These are phyloP conservation scores for Aromia moschata DNA, from an alignment of 2,888 invertebrate genomes.

Conservation along the genomic window DNA sequence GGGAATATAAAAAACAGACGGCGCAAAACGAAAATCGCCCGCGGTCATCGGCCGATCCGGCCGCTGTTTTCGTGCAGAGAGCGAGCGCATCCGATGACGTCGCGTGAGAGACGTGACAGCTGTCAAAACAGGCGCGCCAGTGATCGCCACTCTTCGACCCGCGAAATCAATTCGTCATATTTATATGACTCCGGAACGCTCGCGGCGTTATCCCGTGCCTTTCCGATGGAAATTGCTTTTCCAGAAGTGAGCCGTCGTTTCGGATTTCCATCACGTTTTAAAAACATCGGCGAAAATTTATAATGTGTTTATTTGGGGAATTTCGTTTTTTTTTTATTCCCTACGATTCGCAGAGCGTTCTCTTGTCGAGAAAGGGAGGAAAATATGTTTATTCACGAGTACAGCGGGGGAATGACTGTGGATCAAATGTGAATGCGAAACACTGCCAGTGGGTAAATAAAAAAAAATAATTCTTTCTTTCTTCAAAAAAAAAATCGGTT, in stretches of 20 bases:
- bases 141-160: conserved; percentile 49
- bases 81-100: conserved; percentile 38
- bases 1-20: not conserved
- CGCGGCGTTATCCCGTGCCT: conserved; percentile 31
- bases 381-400: no score
- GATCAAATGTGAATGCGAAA: no score
- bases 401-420: no score
- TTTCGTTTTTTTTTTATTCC: not conserved
- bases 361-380: no score
- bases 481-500: no score
- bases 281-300: conserved; percentile 22
- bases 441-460: no score
- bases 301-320: conserved; percentile 11
- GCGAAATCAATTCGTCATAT: conserved; percentile 54
- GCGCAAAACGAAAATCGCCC: not conserved
- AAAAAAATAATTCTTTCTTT: no score
- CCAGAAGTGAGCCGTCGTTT: conserved; percentile 35
- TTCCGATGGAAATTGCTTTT: conserved; percentile 37
- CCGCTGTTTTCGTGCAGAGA: conserved; percentile 41
- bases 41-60: conserved; percentile 28
- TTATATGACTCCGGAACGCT: conserved; percentile 35
- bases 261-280: conserved; percentile 26
- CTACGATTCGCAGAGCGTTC: no score
- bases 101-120: conserved; percentile 50
- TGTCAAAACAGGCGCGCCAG: conserved; percentile 54